phyloP scores from a whole-genome alignment of 2,113 vertebrate species.

The Herpetotheres cachinnans region DNA sequence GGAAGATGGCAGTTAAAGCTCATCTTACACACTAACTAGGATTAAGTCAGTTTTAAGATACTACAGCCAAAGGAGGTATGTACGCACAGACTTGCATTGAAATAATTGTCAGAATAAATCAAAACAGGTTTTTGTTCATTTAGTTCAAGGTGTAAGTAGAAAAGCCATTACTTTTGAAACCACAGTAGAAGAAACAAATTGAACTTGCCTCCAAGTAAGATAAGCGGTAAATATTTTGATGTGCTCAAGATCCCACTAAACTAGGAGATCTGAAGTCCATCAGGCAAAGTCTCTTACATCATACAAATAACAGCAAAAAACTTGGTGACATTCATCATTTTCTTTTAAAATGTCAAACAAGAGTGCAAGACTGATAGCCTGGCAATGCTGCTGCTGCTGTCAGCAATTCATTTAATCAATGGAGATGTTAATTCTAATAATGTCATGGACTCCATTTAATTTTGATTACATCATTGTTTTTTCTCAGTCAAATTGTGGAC shows the following conservation, averaged over 20 bases:
- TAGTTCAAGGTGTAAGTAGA: neutral
- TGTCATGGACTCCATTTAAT: neutral
- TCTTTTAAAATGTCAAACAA: slow-evolving; percentile 31
- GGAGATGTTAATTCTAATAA: slow-evolving; percentile 30
- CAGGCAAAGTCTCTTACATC: slow-evolving; percentile 6
- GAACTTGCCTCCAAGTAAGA: neutral
- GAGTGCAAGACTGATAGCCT: neutral
- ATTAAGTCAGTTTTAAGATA: neutral
- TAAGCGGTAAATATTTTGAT: neutral
- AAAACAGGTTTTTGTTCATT: neutral
- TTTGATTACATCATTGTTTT: slow-evolving; percentile 48
- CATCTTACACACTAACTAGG: neutral
- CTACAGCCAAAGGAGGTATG: neutral
- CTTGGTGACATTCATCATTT: slow-evolving; percentile 11
- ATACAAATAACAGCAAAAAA: neutral
- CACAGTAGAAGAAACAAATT: neutral
- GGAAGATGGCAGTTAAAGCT: neutral
- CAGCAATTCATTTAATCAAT: slow-evolving; percentile 34
- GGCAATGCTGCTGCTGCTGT: neutral
- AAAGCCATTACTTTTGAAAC: neutral
- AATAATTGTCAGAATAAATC: neutral
- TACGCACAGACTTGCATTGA: neutral
- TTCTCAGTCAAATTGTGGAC: neutral
- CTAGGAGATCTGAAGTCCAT: neutral
- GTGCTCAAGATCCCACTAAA: neutral